phyloP scores from a whole-genome alignment of 2,113 vertebrate genomes.

The Ctenomys sociabilis region DNA sequence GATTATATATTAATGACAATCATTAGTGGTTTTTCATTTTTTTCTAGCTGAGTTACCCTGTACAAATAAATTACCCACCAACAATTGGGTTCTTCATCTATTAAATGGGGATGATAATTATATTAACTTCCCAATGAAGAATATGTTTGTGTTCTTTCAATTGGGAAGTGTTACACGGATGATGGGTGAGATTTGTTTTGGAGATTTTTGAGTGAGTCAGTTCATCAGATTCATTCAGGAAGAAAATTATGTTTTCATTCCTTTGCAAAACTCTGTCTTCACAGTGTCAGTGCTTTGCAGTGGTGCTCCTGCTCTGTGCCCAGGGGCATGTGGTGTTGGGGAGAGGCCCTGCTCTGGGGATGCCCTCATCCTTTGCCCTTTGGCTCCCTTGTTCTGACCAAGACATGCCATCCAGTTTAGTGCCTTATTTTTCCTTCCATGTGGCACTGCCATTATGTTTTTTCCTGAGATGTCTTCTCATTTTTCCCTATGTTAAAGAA shows the following conservation, averaged over 20 bases:
- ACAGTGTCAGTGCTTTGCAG: neutral
- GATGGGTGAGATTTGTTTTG: neutral
- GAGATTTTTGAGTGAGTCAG: neutral
- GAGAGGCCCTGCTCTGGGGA: too few species aligned
- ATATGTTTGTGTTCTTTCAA: neutral
- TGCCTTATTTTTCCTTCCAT: neutral
- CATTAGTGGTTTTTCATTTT: neutral
- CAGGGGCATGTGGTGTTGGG: too few species aligned
- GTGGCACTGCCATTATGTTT: neutral
- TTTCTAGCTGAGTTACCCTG: neutral
- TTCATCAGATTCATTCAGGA: neutral
- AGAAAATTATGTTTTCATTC: conserved; percentile 15
- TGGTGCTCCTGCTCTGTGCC: fast-evolving
- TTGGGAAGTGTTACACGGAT: neutral
- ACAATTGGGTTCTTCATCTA: conserved; percentile 4
- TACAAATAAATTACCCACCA: neutral
- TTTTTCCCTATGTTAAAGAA: neutral
- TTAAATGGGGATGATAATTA: conserved; percentile 19
- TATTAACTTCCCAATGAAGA: neutral
- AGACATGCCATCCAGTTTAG: neutral
- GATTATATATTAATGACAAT: neutral
- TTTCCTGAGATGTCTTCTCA: neutral
- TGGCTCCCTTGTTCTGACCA: neutral
- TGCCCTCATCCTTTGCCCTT: neutral
- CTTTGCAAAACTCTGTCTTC: neutral